phyloP scores from a whole-genome alignment of 2,797 vertebrate species.

The Pagetopsis macropterus region DNA sequence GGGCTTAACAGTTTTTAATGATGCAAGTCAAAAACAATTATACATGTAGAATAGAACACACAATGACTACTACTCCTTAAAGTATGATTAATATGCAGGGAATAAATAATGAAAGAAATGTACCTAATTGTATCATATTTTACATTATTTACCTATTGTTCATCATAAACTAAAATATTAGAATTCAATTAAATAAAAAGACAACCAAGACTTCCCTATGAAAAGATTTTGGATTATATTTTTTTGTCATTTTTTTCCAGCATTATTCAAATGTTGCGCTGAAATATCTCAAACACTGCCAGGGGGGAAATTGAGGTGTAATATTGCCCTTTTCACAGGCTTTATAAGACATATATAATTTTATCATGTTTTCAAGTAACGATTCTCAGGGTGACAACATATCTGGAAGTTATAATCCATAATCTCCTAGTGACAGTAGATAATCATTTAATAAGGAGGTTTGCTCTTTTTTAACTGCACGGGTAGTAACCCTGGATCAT shows the following conservation, averaged over 20 bases:
- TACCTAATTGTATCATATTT: background rate
- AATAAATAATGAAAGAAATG: background rate
- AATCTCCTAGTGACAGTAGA: slow-evolving; percentile 81
- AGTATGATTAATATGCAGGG: background rate
- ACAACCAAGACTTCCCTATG: background rate
- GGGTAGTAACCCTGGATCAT: slow-evolving; percentile 92
- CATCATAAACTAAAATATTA: background rate
- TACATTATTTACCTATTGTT: background rate
- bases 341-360: slow-evolving; percentile 5
- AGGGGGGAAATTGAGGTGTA: background rate
- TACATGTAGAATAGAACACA: background rate
- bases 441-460: slow-evolving; percentile 92
- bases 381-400: slow-evolving; percentile 28
- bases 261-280: background rate
- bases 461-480: slow-evolving; percentile 88
- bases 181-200: no score
- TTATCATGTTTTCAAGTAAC: slow-evolving; percentile 17
- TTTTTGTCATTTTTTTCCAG: background rate
- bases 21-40: background rate
- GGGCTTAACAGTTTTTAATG: background rate
- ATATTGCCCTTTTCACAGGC: background rate
- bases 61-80: background rate
- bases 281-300: slow-evolving; percentile 1
- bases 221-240: slow-evolving; percentile 13
- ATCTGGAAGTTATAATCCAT: slow-evolving; percentile 51